Percentiles rank a stretch among this genome's conserved stretches.
These are phyloP conservation scores for Caloenas nicobarica DNA, from an alignment of 2,113 vertebrate species.

Conservation along the genomic window DNA sequence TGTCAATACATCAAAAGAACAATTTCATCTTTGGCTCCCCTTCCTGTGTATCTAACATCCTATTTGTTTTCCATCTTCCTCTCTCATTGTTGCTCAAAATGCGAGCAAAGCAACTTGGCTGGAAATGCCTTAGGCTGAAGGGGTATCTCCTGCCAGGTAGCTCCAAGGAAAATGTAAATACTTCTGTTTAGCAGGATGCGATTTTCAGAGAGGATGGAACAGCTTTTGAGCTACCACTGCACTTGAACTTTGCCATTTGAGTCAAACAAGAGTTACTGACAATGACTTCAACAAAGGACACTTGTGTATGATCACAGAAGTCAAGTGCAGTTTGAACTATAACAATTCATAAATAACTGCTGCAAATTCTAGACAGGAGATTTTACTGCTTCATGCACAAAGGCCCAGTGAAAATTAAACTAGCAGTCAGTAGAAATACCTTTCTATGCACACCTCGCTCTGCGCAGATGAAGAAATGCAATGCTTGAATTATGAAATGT, in stretches of 20 bases:
- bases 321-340: neutral
- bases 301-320: slow-evolving; percentile 22
- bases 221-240: neutral
- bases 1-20: neutral
- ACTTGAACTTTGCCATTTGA: slow-evolving; percentile 44
- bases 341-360: neutral
- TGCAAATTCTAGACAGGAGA: neutral
- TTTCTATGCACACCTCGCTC: neutral
- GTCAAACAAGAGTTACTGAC: slow-evolving; percentile 10
- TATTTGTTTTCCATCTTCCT: neutral
- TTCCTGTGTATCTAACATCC: neutral
- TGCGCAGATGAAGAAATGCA: neutral
- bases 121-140: neutral
- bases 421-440: neutral
- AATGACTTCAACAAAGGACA: neutral
- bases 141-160: neutral
- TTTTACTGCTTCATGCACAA: neutral
- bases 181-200: neutral
- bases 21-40: neutral
- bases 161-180: neutral
- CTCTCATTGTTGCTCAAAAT: neutral
- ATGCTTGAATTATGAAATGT: neutral
- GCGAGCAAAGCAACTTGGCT: neutral
- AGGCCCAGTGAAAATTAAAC: neutral
- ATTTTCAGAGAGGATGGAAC: neutral